These are phyloP conservation scores for Hipposideros armiger DNA, from an alignment of 2,113 vertebrate species.

Conservation along the genomic window DNA sequence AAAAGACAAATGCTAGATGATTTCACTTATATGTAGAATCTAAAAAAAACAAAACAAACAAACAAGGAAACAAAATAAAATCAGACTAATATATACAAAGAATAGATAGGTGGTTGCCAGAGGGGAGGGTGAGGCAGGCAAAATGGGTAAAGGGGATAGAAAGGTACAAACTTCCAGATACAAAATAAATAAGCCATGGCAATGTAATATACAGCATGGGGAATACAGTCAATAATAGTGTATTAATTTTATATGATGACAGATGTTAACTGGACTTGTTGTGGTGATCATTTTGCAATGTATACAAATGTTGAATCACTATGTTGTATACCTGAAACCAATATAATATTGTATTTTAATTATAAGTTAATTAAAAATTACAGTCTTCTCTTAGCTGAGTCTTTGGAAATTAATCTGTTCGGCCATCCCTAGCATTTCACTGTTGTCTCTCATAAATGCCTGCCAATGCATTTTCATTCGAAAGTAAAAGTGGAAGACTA, in stretches of 20 bases:
- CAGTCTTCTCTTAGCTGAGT: constrained; percentile 2
- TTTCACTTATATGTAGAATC: not conserved
- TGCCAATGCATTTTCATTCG: constrained; percentile 15
- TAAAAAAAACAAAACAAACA: not conserved
- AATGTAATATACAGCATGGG: not conserved
- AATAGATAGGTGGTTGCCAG: not conserved
- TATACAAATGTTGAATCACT: not conserved
- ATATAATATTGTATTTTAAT: not conserved
- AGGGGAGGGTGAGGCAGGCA: not conserved
- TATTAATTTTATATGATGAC: too few species aligned
- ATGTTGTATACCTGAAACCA: not conserved
- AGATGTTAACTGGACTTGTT: not conserved
- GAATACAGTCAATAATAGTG: not conserved
- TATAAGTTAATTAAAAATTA: not conserved
- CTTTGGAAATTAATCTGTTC: constrained; percentile 59
- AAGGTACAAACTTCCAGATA: not conserved
- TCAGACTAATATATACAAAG: not conserved
- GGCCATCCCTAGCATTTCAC: not conserved
- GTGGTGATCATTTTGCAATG: not conserved
- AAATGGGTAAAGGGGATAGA: not conserved
- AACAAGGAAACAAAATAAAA: not conserved
- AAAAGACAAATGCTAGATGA: not conserved
- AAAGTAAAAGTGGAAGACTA: constrained; percentile 42
- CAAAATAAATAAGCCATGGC: not conserved
- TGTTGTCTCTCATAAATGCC: constrained; percentile 35